These are phyloP conservation scores for Drosophila yakuba DNA, from an alignment of 1,140 invertebrate genomes.

Conservation along the genomic window DNA sequence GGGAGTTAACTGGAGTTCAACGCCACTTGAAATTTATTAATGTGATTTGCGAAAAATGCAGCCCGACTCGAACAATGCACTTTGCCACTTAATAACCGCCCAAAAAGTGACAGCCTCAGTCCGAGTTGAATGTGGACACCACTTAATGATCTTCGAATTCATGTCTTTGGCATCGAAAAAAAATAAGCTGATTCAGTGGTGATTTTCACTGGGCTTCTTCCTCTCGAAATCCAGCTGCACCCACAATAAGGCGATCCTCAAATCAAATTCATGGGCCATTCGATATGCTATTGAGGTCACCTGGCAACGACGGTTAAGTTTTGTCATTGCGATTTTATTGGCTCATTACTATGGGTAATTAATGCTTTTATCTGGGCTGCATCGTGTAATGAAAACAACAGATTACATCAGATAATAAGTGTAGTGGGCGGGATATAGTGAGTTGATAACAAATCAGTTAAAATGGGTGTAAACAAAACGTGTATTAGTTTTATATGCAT, in stretches of 20 bases:
- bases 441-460: slow-evolving; percentile 24
- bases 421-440: slow-evolving; percentile 4
- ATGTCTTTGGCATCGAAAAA: no score
- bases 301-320: slow-evolving; percentile 49
- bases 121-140: slow-evolving; percentile 26
- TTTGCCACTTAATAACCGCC: slow-evolving; percentile 64
- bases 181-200: slow-evolving; percentile 11
- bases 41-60: slow-evolving; percentile 28
- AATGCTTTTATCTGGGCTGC: slow-evolving; percentile 58
- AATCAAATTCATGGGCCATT: slow-evolving; percentile 68
- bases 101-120: slow-evolving; percentile 22
- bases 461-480: slow-evolving; percentile 6
- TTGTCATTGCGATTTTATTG: slow-evolving; percentile 60
- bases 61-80: slow-evolving; percentile 60
- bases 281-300: slow-evolving; percentile 65
- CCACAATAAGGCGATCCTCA: slow-evolving; percentile 30
- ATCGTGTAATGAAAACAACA: slow-evolving; percentile 64
- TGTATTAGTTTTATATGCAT: background rate
- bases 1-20: slow-evolving; percentile 18
- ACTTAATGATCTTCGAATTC: slow-evolving; percentile 25
- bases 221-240: slow-evolving; percentile 9
- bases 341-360: slow-evolving; percentile 68
- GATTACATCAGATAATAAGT: slow-evolving; percentile 71
- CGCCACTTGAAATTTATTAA: slow-evolving; percentile 53
- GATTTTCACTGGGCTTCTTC: background rate